Evolutionary conservation across 2,888 invertebrate genomes (phyloP).

Genomic region (Drosophila cracens): DNA sequence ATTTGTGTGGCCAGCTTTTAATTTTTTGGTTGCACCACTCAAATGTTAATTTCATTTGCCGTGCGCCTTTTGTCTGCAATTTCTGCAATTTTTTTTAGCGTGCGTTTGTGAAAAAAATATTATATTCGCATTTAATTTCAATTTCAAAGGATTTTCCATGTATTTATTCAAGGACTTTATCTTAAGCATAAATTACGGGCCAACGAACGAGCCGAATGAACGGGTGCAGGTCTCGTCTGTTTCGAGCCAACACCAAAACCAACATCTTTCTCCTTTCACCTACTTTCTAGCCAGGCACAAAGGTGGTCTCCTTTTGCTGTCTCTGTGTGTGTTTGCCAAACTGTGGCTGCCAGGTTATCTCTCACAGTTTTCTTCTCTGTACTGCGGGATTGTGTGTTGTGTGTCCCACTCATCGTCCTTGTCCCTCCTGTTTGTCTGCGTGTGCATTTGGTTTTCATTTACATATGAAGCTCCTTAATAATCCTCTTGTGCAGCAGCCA

Average conservation of each 20-base stretch:
- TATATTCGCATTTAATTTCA: constrained; percentile 81
- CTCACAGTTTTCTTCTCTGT: constrained; percentile 51
- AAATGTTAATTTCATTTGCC: constrained; percentile 80
- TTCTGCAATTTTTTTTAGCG: constrained; percentile 46
- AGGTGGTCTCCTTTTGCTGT: constrained; percentile 33
- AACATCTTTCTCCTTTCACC: constrained; percentile 54
- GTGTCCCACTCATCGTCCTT: constrained; percentile 1
- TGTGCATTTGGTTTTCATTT: constrained; percentile 81
- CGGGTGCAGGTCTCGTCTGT: constrained; percentile 68
- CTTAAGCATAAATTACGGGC: constrained; percentile 81
- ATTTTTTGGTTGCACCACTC: constrained; percentile 77
- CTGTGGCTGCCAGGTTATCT: constrained; percentile 81
- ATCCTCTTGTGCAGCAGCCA: constrained; percentile 77
- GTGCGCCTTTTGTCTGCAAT: constrained; percentile 75
- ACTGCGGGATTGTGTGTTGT: constrained; percentile 25
- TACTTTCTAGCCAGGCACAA: constrained; percentile 73
- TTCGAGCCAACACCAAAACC: constrained; percentile 14
- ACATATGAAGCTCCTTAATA: constrained; percentile 82
- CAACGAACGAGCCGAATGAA: constrained; percentile 57
- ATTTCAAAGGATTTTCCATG: constrained; percentile 81
- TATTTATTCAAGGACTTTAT: constrained; percentile 81
- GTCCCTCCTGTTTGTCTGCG: constrained; percentile 61
- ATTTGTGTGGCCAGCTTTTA: constrained; percentile 57
- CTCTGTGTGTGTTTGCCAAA: constrained; percentile 75
- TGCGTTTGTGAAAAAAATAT: constrained; percentile 62